Conservation (phyloP, 2,113 vertebrate genomes). For the Psittacula cyanocephala region DNA sequence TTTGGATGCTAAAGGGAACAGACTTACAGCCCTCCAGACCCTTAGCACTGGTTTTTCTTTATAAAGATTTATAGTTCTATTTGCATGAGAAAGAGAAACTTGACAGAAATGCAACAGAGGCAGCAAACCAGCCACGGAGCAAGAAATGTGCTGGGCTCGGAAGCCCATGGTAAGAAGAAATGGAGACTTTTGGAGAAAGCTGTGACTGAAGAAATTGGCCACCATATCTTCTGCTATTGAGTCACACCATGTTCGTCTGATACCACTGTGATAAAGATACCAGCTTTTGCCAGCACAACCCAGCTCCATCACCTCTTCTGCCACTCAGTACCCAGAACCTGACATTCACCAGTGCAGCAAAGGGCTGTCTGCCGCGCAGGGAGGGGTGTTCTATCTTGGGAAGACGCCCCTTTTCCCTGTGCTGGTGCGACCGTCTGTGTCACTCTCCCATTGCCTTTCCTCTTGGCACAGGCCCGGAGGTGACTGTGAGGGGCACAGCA, state of each 20-base stretch:
- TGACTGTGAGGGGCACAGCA: background rate
- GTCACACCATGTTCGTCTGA: accelerated
- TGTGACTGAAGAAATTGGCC: background rate
- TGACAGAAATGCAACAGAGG: background rate
- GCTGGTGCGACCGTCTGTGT: background rate
- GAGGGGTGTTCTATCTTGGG: background rate
- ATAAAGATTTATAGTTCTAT: background rate
- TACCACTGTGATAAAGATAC: background rate
- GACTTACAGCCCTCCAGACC: background rate
- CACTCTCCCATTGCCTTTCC: background rate
- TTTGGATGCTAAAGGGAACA: background rate
- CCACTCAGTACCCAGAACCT: background rate
- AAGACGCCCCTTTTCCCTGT: background rate
- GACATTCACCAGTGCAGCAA: background rate
- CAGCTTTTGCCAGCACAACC: background rate
- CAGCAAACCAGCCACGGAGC: background rate
- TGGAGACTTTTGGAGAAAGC: background rate
- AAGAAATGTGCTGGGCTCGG: background rate
- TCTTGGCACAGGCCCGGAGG: background rate
- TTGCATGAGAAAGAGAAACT: background rate
- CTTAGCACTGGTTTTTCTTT: background rate
- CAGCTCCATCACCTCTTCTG: background rate
- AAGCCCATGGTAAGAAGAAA: background rate
- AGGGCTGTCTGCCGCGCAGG: background rate
- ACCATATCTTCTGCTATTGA: background rate